phyloP scores from a whole-genome alignment of 2,113 vertebrate genomes.

The Phodopus roborovskii region DNA sequence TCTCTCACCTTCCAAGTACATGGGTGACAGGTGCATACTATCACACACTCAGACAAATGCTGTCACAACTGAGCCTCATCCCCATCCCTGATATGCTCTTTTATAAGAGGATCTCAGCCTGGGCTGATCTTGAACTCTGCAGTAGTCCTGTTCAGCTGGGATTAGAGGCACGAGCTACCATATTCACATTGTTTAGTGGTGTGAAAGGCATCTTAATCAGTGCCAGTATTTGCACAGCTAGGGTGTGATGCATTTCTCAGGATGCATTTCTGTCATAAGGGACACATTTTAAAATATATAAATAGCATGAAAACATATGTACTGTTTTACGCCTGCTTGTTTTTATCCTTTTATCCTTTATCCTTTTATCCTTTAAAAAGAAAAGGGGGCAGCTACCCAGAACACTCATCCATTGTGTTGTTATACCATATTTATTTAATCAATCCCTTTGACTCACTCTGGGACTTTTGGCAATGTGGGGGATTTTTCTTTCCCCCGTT shows the following conservation, averaged over 20 bases:
- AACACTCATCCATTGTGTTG: not conserved
- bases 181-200: not conserved
- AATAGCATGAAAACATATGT: not conserved
- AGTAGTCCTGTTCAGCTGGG: not conserved
- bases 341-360: constrained; percentile 35
- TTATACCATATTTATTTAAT: not conserved
- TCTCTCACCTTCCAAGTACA: not conserved
- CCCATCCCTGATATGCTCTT: not conserved
- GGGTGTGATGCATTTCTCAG: not conserved
- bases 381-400: not conserved
- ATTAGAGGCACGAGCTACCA: not conserved
- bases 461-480: constrained; percentile 7
- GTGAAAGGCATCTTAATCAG: not conserved
- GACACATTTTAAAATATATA: not conserved
- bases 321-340: constrained; percentile 9
- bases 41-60: not conserved
- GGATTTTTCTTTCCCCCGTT: not conserved
- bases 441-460: not conserved
- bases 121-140: not conserved
- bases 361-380: constrained; percentile 27
- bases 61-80: not conserved
- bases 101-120: not conserved
- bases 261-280: not conserved
- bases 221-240: not conserved
- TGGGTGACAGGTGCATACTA: not conserved